Evolutionary conservation across 2,888 invertebrate species (phyloP).

Genomic region (Heliconius cydno): DNA sequence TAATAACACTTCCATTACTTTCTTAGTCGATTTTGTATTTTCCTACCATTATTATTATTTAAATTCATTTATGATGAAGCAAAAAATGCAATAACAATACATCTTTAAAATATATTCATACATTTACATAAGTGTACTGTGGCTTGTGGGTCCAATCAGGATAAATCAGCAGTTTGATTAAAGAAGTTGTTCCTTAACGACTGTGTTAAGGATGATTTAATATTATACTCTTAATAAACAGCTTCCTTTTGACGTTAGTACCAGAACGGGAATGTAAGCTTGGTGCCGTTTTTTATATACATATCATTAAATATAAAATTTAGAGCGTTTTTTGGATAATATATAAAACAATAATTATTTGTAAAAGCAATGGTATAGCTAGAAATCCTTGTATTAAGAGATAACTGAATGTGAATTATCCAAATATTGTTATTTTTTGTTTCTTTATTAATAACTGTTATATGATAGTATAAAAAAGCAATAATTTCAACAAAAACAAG

Average conservation of each 20-base stretch:
- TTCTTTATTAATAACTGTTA: not conserved
- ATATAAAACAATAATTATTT: no score
- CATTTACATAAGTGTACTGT: constrained; percentile 15
- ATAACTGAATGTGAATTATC: not conserved
- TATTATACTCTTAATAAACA: constrained; percentile 25
- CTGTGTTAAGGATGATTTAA: constrained; percentile 38
- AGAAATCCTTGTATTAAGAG: not conserved
- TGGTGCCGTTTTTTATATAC: not conserved
- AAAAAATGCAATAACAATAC: constrained; percentile 20
- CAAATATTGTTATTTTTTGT: not conserved
- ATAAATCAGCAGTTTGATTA: constrained; percentile 31
- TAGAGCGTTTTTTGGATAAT: not conserved
- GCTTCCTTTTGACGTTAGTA: not conserved
- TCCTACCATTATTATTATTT: not conserved
- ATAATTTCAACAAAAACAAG: not conserved
- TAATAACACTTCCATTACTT: not conserved
- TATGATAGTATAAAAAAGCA: not conserved
- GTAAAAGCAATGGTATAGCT: no score
- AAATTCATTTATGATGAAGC: not conserved
- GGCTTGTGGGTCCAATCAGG: constrained; percentile 27
- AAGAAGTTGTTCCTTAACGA: constrained; percentile 35
- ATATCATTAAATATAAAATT: not conserved
- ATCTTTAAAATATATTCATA: constrained; percentile 21
- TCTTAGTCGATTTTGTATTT: not conserved
- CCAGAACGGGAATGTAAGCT: not conserved